phyloP scores from a whole-genome alignment of 2,888 invertebrate genomes.

The Diogma glabrata region DNA sequence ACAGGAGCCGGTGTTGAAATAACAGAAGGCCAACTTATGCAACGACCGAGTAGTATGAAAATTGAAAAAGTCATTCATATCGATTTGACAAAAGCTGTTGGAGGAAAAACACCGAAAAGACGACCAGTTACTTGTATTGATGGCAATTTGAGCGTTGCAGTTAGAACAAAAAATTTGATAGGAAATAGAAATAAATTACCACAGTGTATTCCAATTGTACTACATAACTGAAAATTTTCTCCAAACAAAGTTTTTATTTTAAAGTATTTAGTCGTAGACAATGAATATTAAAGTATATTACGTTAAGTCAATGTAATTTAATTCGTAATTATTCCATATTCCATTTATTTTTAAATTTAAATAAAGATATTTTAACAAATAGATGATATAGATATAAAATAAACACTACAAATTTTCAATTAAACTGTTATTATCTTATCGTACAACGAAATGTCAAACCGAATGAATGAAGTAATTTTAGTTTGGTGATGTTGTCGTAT shows the following conservation, averaged over 20 bases:
- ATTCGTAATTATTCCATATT: no score
- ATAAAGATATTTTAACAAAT: no score
- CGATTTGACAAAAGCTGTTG: constrained; percentile 18
- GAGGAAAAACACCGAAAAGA: not conserved
- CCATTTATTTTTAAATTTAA: no score
- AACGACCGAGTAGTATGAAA: constrained; percentile 34
- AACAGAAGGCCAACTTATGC: constrained; percentile 28
- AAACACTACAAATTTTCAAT: no score
- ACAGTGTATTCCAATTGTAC: not conserved
- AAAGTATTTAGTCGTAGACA: no score
- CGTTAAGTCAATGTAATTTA: not conserved
- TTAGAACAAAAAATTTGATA: constrained; percentile 26
- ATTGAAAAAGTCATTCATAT: constrained; percentile 30
- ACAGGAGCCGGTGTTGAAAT: constrained; percentile 28
- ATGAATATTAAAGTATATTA: not conserved
- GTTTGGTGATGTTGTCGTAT: no score
- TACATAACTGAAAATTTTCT: no score
- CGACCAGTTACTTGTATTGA: constrained; percentile 47
- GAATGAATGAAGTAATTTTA: no score
- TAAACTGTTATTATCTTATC: no score
- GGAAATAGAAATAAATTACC: constrained; percentile 2
- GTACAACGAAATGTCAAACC: no score
- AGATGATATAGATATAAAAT: no score
- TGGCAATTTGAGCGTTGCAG: constrained; percentile 45
- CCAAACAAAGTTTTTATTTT: no score